Percentiles rank a stretch among this genome's conserved stretches.
These are phyloP conservation scores for Nothocercus nigrocapillus DNA, from an alignment of 2,113 vertebrate genomes.

Conservation along the genomic window DNA sequence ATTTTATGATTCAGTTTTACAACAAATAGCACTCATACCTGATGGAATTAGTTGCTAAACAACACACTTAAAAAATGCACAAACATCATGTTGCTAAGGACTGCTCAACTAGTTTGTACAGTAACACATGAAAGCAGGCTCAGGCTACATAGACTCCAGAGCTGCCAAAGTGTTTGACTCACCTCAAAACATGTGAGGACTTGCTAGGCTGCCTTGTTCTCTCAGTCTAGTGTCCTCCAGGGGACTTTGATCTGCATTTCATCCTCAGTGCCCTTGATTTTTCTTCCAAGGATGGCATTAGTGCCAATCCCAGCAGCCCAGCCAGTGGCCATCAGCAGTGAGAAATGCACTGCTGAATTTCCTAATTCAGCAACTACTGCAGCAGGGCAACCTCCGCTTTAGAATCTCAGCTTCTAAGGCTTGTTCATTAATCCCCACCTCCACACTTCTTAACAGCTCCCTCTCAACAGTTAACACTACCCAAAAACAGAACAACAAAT, in stretches of 20 bases:
- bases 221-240: not conserved
- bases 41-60: constrained; percentile 11
- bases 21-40: constrained; percentile 20
- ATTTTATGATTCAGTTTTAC: not conserved
- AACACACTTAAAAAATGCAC: not conserved
- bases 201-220: constrained; percentile 6
- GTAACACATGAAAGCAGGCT: not conserved
- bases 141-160: not conserved
- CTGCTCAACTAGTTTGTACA: not conserved
- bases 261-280: not conserved
- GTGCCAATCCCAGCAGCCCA: not conserved
- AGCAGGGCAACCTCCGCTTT: not conserved
- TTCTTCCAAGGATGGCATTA: not conserved
- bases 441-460: not conserved
- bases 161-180: not conserved
- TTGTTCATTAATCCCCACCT: not conserved
- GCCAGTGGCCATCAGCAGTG: not conserved
- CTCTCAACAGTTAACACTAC: not conserved
- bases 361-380: not conserved
- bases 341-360: not conserved
- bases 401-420: not conserved
- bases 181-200: not conserved
- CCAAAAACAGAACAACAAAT: not conserved
- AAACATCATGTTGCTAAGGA: not conserved
- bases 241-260: not conserved